These are phyloP conservation scores for Dermolepida albohirtum DNA, from an alignment of 2,888 invertebrate species.

Conservation along the genomic window DNA sequence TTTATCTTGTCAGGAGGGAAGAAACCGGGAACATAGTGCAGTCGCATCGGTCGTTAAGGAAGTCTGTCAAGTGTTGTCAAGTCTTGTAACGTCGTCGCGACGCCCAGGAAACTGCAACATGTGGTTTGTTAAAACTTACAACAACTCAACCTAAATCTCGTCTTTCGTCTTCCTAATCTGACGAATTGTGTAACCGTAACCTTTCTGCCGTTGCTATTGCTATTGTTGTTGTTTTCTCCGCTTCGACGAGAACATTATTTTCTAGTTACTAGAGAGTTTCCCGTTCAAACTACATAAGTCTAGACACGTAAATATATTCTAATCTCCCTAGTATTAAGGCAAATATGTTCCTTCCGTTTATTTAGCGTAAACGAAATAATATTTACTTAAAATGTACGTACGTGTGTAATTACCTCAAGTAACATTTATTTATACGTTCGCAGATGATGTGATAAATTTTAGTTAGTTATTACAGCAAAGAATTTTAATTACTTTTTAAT, in stretches of 20 bases:
- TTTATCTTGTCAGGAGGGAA: slow-evolving; percentile 29
- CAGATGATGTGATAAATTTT: too few species aligned
- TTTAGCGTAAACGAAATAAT: slow-evolving; percentile 4
- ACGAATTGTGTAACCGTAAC: slow-evolving; percentile 50
- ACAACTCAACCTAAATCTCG: slow-evolving; percentile 55
- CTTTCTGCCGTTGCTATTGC: neutral
- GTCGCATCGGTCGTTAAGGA: slow-evolving; percentile 53
- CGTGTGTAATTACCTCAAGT: neutral
- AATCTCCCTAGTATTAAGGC: slow-evolving; percentile 29
- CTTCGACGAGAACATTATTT: slow-evolving; percentile 18
- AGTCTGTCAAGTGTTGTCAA: slow-evolving; percentile 59
- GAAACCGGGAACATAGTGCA: slow-evolving; percentile 1
- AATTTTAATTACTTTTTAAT: too few species aligned
- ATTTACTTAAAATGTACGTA: slow-evolving; percentile 14
- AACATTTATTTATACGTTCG: too few species aligned
- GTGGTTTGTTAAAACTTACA: slow-evolving; percentile 60
- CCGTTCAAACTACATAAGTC: slow-evolving; percentile 13
- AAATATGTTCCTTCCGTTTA: neutral
- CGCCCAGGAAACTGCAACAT: slow-evolving; percentile 58
- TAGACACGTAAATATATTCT: slow-evolving; percentile 36
- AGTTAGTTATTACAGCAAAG: too few species aligned
- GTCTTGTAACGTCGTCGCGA: slow-evolving; percentile 54
- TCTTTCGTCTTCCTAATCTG: slow-evolving; percentile 56
- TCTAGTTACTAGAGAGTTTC: neutral
- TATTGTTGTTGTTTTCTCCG: slow-evolving; percentile 22